These are phyloP conservation scores for Pteropus rufus DNA, from an alignment of 2,797 vertebrate genomes.

Conservation along the genomic window DNA sequence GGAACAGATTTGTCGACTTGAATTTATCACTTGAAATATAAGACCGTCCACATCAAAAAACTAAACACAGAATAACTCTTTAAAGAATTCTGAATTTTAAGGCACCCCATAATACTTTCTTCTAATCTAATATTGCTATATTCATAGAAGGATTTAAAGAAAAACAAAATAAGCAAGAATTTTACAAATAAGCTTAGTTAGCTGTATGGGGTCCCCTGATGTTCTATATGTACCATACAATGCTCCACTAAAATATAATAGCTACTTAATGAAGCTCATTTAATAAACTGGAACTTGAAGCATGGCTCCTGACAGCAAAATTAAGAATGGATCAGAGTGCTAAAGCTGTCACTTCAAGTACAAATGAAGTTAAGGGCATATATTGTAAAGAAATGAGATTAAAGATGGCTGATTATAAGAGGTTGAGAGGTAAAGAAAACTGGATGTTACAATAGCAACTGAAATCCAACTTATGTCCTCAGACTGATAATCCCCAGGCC, in stretches of 20 bases:
- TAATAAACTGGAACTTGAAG: not conserved
- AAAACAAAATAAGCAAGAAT: not conserved
- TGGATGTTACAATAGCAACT: not conserved
- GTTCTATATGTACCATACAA: not conserved
- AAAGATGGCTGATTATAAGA: not conserved
- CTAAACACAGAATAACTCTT: not conserved
- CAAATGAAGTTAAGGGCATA: not conserved
- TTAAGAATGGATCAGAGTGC: not conserved
- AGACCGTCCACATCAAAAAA: not conserved
- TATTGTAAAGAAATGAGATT: not conserved
- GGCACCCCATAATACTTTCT: not conserved
- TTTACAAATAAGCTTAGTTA: not conserved
- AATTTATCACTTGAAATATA: not conserved
- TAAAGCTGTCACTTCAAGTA: not conserved
- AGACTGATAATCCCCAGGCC: not conserved
- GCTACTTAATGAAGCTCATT: not conserved
- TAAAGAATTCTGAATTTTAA: not conserved
- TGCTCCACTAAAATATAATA: not conserved
- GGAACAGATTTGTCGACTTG: not conserved
- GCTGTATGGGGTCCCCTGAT: not conserved
- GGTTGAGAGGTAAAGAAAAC: not conserved
- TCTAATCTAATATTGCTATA: not conserved
- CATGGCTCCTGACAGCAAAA: not conserved
- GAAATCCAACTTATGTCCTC: not conserved
- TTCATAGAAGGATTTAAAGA: not conserved